Evolutionary conservation across 2,797 vertebrate species (phyloP).

Genomic region (Delichon dasypus): DNA sequence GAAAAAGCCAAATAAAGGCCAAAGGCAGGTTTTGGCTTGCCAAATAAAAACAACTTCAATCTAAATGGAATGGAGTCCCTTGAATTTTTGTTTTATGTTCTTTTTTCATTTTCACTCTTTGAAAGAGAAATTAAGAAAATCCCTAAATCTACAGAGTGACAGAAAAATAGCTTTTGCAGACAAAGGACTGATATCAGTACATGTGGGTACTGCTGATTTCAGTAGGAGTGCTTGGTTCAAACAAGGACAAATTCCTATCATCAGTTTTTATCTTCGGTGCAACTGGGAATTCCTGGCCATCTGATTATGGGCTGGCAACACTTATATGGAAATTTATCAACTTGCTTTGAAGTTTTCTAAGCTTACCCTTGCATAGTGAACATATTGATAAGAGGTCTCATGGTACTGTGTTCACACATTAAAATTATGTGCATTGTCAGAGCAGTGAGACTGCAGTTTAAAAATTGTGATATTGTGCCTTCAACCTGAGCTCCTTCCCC

Average conservation of each 20-base stretch:
- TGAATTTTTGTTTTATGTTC: conserved; percentile 31
- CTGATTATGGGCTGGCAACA: conserved; percentile 42
- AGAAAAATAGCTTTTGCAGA: conserved; percentile 13
- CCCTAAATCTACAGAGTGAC: background rate
- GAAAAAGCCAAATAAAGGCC: conserved; percentile 39
- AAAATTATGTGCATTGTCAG: conserved; percentile 1
- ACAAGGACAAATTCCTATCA: conserved; percentile 37
- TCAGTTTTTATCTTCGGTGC: conserved; percentile 23
- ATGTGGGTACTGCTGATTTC: background rate
- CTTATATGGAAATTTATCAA: conserved; percentile 37
- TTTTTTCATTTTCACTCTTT: conserved; percentile 43
- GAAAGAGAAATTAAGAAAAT: conserved; percentile 45
- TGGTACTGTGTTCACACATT: background rate
- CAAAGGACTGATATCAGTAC: background rate
- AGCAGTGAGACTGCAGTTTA: background rate
- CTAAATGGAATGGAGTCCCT: background rate
- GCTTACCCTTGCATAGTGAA: background rate
- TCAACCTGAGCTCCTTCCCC: background rate
- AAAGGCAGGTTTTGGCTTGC: conserved; percentile 30
- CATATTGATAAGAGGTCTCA: conserved; percentile 22
- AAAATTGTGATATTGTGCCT: background rate
- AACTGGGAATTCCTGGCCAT: conserved; percentile 22
- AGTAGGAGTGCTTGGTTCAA: conserved; percentile 2
- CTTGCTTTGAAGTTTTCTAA: conserved; percentile 37
- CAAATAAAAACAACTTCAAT: conserved; percentile 5